phyloP scores from a whole-genome alignment of 2,888 invertebrate genomes.

The Epirrita christyi region DNA sequence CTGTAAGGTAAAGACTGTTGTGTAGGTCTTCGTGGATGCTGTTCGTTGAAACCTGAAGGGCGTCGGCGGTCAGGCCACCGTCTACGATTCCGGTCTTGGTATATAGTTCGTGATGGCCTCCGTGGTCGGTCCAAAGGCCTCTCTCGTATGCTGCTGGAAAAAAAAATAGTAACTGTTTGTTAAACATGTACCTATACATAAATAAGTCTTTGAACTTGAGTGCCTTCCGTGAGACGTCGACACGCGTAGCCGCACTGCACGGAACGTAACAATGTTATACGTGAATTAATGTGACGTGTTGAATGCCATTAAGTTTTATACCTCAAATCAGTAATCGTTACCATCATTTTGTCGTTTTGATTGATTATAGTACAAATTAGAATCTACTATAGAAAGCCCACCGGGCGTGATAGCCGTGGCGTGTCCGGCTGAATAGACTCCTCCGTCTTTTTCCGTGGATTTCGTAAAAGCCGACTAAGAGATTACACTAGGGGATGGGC shows the following conservation, averaged over 20 bases:
- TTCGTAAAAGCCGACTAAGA: no score
- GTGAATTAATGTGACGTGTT: conserved; percentile 36
- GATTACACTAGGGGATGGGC: no score
- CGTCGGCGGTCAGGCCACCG: conserved; percentile 59
- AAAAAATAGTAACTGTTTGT: background rate
- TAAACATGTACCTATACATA: conserved; percentile 16
- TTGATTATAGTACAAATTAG: background rate
- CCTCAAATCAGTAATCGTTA: background rate
- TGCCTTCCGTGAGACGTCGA: conserved; percentile 44
- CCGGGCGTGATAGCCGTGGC: no score
- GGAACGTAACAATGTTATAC: conserved; percentile 29
- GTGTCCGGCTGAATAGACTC: no score
- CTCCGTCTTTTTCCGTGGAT: no score
- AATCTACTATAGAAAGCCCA: no score
- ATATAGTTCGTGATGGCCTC: conserved; percentile 61
- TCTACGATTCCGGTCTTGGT: conserved; percentile 66
- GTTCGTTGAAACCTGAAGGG: conserved; percentile 24
- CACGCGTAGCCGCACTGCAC: conserved; percentile 44
- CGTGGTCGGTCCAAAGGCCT: conserved; percentile 47
- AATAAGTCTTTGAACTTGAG: conserved; percentile 58
- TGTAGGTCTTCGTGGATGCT: conserved; percentile 14
- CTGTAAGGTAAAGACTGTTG: conserved; percentile 36
- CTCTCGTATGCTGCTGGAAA: conserved; percentile 56
- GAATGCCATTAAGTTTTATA: conserved; percentile 3
- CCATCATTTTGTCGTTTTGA: background rate